A percentile compares a stretch with the other conserved stretches of the same genome.
Evolutionary conservation across 2,113 vertebrate species (phyloP).

Genomic region (Machaerirhynchus nigripectus): DNA sequence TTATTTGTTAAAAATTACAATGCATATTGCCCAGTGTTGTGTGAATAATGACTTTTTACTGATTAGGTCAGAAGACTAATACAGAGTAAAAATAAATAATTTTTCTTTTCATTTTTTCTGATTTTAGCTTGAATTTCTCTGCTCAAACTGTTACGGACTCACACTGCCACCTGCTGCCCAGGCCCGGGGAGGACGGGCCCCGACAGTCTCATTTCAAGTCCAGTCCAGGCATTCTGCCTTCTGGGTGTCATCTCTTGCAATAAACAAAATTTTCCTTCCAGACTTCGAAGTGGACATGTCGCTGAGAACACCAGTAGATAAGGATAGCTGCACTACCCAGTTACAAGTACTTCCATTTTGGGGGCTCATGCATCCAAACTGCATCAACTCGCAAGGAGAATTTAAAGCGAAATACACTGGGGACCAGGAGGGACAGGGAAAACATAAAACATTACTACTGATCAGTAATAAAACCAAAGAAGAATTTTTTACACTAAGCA

Average conservation of each 20-base stretch:
- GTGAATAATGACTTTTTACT: conserved; percentile 86
- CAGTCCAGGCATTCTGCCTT: not conserved
- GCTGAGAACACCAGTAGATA: not conserved
- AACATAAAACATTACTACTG: not conserved
- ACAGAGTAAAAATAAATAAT: conserved; percentile 82
- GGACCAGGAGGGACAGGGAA: not conserved
- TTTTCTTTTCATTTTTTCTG: conserved; percentile 75
- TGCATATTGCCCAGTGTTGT: conserved; percentile 82
- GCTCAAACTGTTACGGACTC: conserved; percentile 51
- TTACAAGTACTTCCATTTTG: not conserved
- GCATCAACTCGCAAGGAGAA: not conserved
- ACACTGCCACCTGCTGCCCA: conserved; percentile 81
- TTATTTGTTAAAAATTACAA: conserved; percentile 87
- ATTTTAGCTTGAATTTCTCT: conserved; percentile 58
- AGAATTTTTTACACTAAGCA: not conserved
- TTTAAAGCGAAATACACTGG: not conserved
- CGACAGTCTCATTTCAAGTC: not conserved
- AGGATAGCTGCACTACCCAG: not conserved
- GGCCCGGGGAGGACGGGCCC: not conserved
- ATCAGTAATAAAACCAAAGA: not conserved
- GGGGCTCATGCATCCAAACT: not conserved
- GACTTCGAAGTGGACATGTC: not conserved
- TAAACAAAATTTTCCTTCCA: not conserved
- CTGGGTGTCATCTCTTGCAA: not conserved
- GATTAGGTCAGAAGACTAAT: conserved; percentile 84